Base-by-base conservation (phyloP, 2,888 invertebrate genomes). In the Melieria crassipennis region DNA sequence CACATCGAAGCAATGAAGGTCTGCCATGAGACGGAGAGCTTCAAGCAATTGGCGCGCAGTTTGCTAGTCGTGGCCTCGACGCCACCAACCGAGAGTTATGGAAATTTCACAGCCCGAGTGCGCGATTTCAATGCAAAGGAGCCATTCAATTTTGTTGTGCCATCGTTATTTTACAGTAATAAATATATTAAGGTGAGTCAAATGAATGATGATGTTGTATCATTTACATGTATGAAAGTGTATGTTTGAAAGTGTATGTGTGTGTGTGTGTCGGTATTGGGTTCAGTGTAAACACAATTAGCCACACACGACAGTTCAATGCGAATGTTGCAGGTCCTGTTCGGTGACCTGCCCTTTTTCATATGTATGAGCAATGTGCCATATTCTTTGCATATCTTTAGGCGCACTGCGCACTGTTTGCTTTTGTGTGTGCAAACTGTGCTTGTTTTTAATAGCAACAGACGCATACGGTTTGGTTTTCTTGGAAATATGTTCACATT, bases 51-150 rank as follows among this genome's bases (percentile, higher is more conserved):
- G 62, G 94, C 94, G 3, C 91, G 92, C 80, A 96, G 95, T 4
- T 88, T 98, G 45, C 89, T 98, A 73, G 95, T 98, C 30, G 93
- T 98, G 58, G 95, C 94, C 1, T 93, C 95, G 0, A 94, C 96
- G 42, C 94, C 96, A 62, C 96, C 97, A 0, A 89, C 91, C 76
- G 85, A 87, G 75, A 90, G 90, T 78, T 93, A 93, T 81, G 91
- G 91, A 77, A 89, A 91, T 48, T 98, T 99, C 85, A 93, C 94
- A 11, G 88, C 91, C 64, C 89, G 89, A 84, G 98, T 98, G 43
- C 90, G 93, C 68, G 88, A 90, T 68, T 96, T 94, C 87, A 97
- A 94, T 85, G 88, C 89, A 65, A 89, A 88, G 84, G 90, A 91
- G 75, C 98, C 98, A 0, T 98, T 98, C 84, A 91, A 92, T 79